Evolutionary conservation across 2,797 vertebrate species (phyloP).

Genomic region (Semotilus atromaculatus): DNA sequence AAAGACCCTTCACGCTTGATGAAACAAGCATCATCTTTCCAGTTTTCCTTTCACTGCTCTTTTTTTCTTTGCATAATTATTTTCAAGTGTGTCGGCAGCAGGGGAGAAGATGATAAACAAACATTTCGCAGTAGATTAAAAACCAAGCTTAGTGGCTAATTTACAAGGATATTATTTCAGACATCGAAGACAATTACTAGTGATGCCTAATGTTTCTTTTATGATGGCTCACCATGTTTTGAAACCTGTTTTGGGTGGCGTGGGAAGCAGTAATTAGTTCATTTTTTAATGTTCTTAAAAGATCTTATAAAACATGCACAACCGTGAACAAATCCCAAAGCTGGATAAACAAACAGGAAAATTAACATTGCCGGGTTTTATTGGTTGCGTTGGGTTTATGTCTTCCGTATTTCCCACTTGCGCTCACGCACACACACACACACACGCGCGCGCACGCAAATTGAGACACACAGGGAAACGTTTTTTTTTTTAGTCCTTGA

Average conservation of each 20-base stretch:
- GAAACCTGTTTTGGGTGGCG: not conserved
- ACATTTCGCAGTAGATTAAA: constrained; percentile 39
- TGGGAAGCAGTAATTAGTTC: constrained; percentile 8
- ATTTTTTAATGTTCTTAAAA: constrained; percentile 34
- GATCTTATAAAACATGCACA: constrained; percentile 24
- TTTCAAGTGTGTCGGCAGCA: constrained; percentile 25
- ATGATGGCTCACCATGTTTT: constrained; percentile 31
- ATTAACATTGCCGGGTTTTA: constrained; percentile 15
- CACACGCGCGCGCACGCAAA: not conserved
- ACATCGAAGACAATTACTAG: constrained; percentile 31
- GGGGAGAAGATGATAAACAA: constrained; percentile 32
- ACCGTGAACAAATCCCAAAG: constrained; percentile 29
- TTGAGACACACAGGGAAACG: not conserved
- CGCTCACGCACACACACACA: too few relatives aligned
- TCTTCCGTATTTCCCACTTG: not conserved
- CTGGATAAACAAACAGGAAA: constrained; percentile 27
- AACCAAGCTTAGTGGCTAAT: constrained; percentile 32
- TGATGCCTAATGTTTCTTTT: constrained; percentile 43
- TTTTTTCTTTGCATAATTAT: constrained; percentile 30
- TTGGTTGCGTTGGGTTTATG: not conserved
- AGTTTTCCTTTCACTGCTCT: constrained; percentile 10
- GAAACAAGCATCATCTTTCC: not conserved
- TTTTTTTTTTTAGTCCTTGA: constrained; percentile 11
- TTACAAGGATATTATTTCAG: constrained; percentile 39
- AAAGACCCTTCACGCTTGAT: not conserved